Evolutionary conservation across 2,113 vertebrate species (phyloP).

Genomic region (Oreochromis niloticus): DNA sequence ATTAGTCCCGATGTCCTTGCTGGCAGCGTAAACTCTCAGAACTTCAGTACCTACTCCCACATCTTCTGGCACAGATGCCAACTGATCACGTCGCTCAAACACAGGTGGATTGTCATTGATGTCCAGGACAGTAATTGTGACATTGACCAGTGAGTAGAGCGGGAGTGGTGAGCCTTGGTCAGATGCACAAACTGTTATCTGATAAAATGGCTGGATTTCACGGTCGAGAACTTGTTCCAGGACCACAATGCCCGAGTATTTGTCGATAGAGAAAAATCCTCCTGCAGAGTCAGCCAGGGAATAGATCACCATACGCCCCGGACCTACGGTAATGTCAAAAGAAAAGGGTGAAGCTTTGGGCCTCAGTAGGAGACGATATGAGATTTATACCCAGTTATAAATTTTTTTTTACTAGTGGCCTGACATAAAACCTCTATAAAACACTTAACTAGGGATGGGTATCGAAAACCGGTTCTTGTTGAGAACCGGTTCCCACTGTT

Average conservation of each 20-base stretch:
- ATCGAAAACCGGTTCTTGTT: too few species aligned
- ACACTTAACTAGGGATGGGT: background rate
- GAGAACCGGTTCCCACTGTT: too few species aligned
- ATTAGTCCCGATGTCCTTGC: conserved; percentile 95
- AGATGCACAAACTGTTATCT: conserved; percentile 81
- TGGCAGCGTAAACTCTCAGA: conserved; percentile 86
- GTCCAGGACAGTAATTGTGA: conserved; percentile 90
- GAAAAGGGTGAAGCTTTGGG: background rate
- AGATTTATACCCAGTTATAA: background rate
- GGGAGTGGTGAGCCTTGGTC: conserved; percentile 80
- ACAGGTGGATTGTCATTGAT: conserved; percentile 97
- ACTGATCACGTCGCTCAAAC: conserved; percentile 90
- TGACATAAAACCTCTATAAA: background rate
- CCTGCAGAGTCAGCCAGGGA: conserved; percentile 81
- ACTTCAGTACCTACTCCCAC: conserved; percentile 81
- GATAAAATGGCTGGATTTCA: conserved; percentile 85
- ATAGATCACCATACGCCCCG: conserved; percentile 84
- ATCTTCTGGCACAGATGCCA: conserved; percentile 86
- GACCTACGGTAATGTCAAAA: conserved; percentile 66
- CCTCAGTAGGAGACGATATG: background rate
- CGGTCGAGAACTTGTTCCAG: conserved; percentile 88
- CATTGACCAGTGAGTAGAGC: conserved; percentile 80
- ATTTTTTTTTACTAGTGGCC: rapidly evolving
- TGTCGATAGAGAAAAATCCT: conserved; percentile 88
- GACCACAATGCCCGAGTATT: conserved; percentile 81